Percentiles rank a stretch among this genome's conserved stretches.
Evolutionary conservation across 2,888 invertebrate species (phyloP).

Genomic region (Neoascia interrupta): DNA sequence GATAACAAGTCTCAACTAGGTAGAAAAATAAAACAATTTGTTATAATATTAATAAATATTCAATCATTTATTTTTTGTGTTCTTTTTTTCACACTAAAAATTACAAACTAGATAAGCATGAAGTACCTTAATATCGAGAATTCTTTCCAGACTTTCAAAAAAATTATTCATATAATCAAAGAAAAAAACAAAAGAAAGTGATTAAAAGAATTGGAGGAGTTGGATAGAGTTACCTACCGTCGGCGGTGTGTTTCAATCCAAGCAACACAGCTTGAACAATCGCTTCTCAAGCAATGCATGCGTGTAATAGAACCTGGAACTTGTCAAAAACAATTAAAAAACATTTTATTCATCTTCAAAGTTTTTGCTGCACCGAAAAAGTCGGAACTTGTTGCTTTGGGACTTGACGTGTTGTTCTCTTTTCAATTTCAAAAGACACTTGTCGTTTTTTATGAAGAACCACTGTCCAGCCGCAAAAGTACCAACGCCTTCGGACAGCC

Average conservation of each 20-base stretch:
- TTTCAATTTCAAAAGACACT: background rate
- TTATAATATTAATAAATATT: constrained; percentile 26
- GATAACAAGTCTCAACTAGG: background rate
- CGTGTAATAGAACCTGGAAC: constrained; percentile 58
- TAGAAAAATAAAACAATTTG: background rate
- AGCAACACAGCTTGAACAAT: constrained; percentile 58
- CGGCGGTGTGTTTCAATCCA: constrained; percentile 48
- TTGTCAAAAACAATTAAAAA: constrained; percentile 66
- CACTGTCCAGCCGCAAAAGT: constrained; percentile 35
- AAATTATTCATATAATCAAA: constrained; percentile 33
- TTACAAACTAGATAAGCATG: constrained; percentile 57
- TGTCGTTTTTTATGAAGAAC: background rate
- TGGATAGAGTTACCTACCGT: constrained; percentile 66
- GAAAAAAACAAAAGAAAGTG: constrained; percentile 16
- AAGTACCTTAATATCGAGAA: constrained; percentile 57
- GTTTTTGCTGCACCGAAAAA: background rate
- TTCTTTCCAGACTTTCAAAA: constrained; percentile 53
- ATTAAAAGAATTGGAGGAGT: constrained; percentile 55
- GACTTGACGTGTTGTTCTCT: background rate
- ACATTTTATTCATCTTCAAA: constrained; percentile 39
- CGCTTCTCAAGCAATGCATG: constrained; percentile 62
- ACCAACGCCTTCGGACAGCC: too few relatives aligned
- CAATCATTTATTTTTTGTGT: constrained; percentile 17
- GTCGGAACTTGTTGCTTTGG: constrained; percentile 33
- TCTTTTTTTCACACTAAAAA: constrained; percentile 6